A percentile compares a stretch with the other conserved stretches of the same genome.
These are phyloP conservation scores for Julus scandinavius DNA, from an alignment of 2,888 invertebrate genomes.

Conservation along the genomic window DNA sequence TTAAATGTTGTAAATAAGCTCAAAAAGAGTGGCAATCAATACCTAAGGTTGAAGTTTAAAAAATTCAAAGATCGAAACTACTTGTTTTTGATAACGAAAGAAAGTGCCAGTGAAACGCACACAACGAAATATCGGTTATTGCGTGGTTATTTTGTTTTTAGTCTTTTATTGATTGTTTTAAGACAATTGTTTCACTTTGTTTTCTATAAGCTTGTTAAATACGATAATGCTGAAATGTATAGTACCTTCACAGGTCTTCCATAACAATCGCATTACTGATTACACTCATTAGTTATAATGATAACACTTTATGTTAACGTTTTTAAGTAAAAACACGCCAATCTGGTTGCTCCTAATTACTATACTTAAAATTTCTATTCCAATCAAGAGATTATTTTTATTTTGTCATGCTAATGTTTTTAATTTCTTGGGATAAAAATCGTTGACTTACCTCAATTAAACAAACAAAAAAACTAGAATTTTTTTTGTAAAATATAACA, in stretches of 20 bases:
- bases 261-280: background rate
- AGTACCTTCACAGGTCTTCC: background rate
- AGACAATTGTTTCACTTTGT: background rate
- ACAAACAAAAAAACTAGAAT: background rate
- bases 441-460: background rate
- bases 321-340: too few relatives aligned
- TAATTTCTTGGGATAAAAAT: background rate
- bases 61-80: background rate
- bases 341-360: too few relatives aligned
- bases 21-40: background rate
- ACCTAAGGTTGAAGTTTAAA: background rate
- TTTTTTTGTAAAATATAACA: background rate
- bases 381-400: too few relatives aligned
- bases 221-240: background rate
- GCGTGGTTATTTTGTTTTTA: too few relatives aligned
- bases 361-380: too few relatives aligned
- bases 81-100: background rate
- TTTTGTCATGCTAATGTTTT: background rate
- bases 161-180: background rate
- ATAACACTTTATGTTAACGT: too few relatives aligned
- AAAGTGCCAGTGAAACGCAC: background rate
- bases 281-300: background rate
- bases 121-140: too few relatives aligned
- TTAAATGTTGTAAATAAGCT: constrained; percentile 33
- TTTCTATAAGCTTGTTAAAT: background rate